A percentile compares a stretch with the other conserved stretches of the same genome.
phyloP scores from a whole-genome alignment of 2,113 vertebrate species.

The Aldabrachelys gigantea region DNA sequence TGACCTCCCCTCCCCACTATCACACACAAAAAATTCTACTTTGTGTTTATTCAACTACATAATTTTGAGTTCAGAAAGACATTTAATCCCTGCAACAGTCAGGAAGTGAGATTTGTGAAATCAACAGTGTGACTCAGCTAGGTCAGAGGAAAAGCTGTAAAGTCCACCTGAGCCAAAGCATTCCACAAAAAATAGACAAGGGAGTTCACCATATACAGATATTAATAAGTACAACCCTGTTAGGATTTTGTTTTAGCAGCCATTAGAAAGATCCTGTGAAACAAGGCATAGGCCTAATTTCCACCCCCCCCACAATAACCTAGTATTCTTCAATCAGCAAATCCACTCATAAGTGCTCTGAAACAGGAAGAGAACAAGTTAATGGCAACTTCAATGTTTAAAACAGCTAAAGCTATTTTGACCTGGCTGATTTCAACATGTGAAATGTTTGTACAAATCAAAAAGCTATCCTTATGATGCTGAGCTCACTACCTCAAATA shows the following conservation, averaged over 20 bases:
- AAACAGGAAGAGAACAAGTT: no score
- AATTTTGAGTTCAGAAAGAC: slow-evolving; percentile 11
- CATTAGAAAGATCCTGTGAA: not conserved
- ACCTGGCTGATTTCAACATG: not conserved
- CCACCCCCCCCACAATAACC: no score
- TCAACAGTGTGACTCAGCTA: not conserved
- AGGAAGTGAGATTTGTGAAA: not conserved
- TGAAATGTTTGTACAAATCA: not conserved
- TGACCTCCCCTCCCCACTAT: not conserved
- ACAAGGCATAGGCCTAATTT: not conserved
- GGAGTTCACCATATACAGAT: not conserved
- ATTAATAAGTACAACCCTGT: not conserved
- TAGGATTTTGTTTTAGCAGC: not conserved
- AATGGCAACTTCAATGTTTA: no score
- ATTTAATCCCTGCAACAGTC: not conserved
- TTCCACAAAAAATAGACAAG: not conserved
- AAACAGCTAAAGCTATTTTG: not conserved
- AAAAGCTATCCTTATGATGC: not conserved
- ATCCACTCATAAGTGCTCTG: no score
- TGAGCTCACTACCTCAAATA: not conserved
- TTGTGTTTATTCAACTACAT: not conserved
- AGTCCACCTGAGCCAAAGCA: not conserved
- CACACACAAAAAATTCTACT: not conserved
- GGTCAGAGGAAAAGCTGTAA: not conserved
- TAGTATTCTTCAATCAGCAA: no score